These are phyloP conservation scores for Polietes domitor DNA, from an alignment of 2,888 invertebrate genomes.

Conservation along the genomic window DNA sequence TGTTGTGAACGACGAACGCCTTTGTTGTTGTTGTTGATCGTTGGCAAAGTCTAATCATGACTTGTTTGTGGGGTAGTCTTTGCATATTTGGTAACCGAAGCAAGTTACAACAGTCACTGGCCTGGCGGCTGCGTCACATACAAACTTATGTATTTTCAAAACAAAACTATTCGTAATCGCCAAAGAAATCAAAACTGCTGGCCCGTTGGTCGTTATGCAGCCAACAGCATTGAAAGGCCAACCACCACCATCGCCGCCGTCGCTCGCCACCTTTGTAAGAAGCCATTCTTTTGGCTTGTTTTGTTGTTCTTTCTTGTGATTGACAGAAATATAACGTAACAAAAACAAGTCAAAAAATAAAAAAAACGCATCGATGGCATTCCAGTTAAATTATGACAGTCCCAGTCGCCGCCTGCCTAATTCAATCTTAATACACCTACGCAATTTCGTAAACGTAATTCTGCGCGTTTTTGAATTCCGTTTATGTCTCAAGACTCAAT, in stretches of 20 bases:
- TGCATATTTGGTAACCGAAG: conserved; percentile 57
- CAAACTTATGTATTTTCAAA: neutral
- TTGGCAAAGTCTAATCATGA: neutral
- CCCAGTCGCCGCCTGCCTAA: neutral
- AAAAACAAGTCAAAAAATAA: conserved; percentile 1
- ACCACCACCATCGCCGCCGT: no score
- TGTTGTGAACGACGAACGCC: conserved; percentile 53
- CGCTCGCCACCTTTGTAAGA: no score
- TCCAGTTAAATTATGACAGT: conserved; percentile 16
- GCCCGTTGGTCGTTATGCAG: neutral
- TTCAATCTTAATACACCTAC: conserved; percentile 8
- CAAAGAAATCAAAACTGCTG: neutral
- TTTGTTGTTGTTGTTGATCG: conserved; percentile 5
- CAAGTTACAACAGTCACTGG: neutral
- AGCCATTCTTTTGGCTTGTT: conserved; percentile 16
- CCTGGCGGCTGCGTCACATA: neutral
- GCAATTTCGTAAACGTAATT: neutral
- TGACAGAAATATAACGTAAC: neutral
- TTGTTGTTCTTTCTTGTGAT: neutral
- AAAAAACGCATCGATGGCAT: conserved; percentile 7
- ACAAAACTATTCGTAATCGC: neutral
- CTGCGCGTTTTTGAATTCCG: neutral
- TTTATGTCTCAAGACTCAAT: conserved; percentile 12
- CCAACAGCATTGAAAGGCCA: conserved; percentile 13
- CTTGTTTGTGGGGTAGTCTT: conserved; percentile 39